Base-by-base conservation (phyloP, 2,113 vertebrate species). In the Zosterops japonicus region DNA sequence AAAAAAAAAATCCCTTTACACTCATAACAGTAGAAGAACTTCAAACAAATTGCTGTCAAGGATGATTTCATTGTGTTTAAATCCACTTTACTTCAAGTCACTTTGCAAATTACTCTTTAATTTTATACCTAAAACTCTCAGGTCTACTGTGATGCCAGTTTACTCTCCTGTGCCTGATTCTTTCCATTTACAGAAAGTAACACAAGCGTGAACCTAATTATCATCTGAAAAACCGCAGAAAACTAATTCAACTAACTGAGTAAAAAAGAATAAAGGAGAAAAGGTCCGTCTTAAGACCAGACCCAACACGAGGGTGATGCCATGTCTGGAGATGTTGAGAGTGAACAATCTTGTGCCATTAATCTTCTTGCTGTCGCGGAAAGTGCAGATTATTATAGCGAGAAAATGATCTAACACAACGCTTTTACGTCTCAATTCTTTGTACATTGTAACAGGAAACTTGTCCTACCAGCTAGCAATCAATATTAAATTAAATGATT, bases 11-110 rank as follows among this genome's bases (percentile, higher is more conserved):
- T 93, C 82, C 97, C 95, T 97, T 94, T 80, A 93, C 91, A 90
- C 69, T 89, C 93, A 96, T 94, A 92, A 90, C 90, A 95, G 94
- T 67, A 93, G 91, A 96, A 97, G 87, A 96, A 91, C 83, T 89
- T 89, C 69, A 94, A 91, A 61, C 84, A 94, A 83, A 68, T 61
- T 82, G 88, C 92, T 94, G 92, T 95, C 87, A 94, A 90, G 83
- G 85, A 96, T 89, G 94, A 93, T 93, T 96, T 94, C 90, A 93
- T 52, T 96, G 87, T 84, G 72, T 94, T 87, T 95, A 93, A 91
- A 89, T 39, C 59, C 68, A 89, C 67, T 93, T 93, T 77, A 76
- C 68, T 85, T 83, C 63, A 75, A 95, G 61, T 69, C 14, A 18
- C 90, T 96, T 94, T 94, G 93, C 86, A 95, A 94, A 95, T 95